phyloP scores from a whole-genome alignment of 2,113 vertebrate species.

The Hipposideros armiger region DNA sequence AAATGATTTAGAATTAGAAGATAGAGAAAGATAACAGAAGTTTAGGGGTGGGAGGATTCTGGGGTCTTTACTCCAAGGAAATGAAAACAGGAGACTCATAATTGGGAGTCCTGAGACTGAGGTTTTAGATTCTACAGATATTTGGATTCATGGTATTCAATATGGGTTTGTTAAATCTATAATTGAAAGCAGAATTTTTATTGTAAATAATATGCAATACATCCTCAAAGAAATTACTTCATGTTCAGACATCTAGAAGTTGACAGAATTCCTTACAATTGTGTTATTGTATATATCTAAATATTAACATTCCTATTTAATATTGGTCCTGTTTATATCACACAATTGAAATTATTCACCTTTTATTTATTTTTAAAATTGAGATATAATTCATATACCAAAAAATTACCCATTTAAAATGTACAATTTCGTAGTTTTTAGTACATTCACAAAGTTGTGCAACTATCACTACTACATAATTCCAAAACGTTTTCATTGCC shows the following conservation, averaged over 20 bases:
- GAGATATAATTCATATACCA: not conserved
- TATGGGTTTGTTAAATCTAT: constrained; percentile 39
- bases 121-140: constrained; percentile 19
- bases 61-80: constrained; percentile 27
- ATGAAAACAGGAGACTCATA: not conserved
- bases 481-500: constrained; percentile 21
- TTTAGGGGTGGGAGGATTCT: not conserved
- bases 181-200: constrained; percentile 36
- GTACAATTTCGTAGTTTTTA: not conserved
- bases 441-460: not conserved
- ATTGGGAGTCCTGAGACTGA: not conserved
- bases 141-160: not conserved
- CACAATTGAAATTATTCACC: not conserved
- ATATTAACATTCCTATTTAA: constrained; percentile 14
- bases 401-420: not conserved
- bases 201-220: not conserved
- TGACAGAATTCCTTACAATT: constrained; percentile 5
- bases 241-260: constrained; percentile 25
- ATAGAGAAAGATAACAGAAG: not conserved
- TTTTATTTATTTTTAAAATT: not conserved
- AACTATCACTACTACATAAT: constrained; percentile 9
- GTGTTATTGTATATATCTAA: not conserved
- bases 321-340: constrained; percentile 15
- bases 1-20: constrained; percentile 44
- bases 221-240: constrained; percentile 11